Evolutionary conservation across 2,113 vertebrate genomes (phyloP).

Genomic region (Saccopteryx leptura): DNA sequence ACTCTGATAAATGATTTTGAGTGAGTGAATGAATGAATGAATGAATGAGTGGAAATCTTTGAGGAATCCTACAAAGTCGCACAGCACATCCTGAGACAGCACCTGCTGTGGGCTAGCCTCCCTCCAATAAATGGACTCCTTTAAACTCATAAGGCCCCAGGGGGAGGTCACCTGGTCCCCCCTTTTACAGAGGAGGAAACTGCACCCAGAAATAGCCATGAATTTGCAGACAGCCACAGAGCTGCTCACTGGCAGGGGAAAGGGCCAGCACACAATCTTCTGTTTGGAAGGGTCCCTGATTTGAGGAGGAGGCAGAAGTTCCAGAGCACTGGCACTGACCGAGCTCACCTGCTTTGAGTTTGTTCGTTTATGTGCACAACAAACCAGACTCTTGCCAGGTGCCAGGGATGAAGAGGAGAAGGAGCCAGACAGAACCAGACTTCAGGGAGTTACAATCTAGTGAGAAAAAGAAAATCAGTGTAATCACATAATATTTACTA

Average conservation of each 20-base stretch:
- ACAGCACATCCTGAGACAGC: not conserved
- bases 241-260: not conserved
- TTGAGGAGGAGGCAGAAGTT: not conserved
- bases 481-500: not conserved
- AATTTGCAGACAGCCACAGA: not conserved
- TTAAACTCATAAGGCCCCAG: not conserved
- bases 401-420: not conserved
- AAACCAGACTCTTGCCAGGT: not conserved
- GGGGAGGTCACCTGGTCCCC: too few species aligned
- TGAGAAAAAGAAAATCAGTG: not conserved
- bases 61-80: not conserved
- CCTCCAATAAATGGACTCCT: not conserved
- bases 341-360: not conserved
- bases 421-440: not conserved
- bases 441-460: not conserved
- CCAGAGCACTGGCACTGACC: not conserved
- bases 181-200: not conserved
- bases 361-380: not conserved
- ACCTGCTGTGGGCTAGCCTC: not conserved
- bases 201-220: not conserved
- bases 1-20: not conserved
- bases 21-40: not conserved
- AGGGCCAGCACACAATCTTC: not conserved
- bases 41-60: not conserved
- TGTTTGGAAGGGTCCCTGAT: not conserved